Evolutionary conservation across 2,797 vertebrate genomes (phyloP), one percentile per base, ranked within the genome.

Genomic region (Danio albolineatus): DNA sequence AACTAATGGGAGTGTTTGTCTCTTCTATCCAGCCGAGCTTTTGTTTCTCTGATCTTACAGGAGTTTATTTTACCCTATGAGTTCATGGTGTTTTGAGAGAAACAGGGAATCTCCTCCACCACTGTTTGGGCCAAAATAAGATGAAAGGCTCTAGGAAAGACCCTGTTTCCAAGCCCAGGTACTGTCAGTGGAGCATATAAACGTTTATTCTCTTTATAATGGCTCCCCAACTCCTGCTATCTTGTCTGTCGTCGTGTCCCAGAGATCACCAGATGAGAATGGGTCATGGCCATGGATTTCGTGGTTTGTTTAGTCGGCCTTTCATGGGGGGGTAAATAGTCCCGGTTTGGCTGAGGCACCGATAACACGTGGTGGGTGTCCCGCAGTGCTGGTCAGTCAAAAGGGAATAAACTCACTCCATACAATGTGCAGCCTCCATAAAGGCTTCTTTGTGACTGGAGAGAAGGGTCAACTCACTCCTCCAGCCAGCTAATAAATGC

Each of bases 341-440:
- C 84, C 88, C 89, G 87, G 86, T 91, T 93, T 91, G 89, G 89
- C 76, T 86, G 87, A 86, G 90, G 87, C 88, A 84, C 87, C 75
- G 51, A 92, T 86, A 90, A 89, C 91, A 88, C 84, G 82, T 89
- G 90, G 84, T 91, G 87, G 89, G 85, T 87, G 87, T 91, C 94
- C 93, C 66, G 92, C 51, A 85, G 92, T 89, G 94, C 90, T 93
- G 93, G 94, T 94, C 94, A 93, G 90, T 91, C 89, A 87, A 83
- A 88, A 82, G 85, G 90, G 88, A 93, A 91, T 87, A 88, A 83
- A 90, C 86, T 83, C 78, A 82, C 87, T 85, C 92, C 91, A 89
- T 90, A 91, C 90, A 91, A 92, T 92, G 90, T 89, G 85, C 85
- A 85, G 80, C 62, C 10, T 61, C 84, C 87, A 95, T 94, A 94